Base-by-base conservation (phyloP, 2,888 invertebrate species). In the Cecidostiba fungosa region DNA sequence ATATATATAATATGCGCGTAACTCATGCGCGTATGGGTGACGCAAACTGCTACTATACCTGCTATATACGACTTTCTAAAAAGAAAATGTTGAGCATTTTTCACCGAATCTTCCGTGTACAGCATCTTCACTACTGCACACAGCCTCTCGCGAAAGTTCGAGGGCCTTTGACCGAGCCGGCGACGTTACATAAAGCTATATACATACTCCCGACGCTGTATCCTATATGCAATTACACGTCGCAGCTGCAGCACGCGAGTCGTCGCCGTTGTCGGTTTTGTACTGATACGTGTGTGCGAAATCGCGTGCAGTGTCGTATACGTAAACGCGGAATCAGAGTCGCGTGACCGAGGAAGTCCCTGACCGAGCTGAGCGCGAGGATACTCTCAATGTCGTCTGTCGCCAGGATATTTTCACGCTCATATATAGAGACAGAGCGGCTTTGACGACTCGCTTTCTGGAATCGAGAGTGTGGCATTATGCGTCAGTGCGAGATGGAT, bases 341-440 rank as follows among this genome's bases (percentile, higher is more conserved):
- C 90, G 89, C 89, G 88, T 89, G 89, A 90, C 88, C 87, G 84
- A 80, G 79, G 47, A 77, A 79, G 87, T 88, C 88, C 90, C 87
- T 90, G 89, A 88, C 89, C 88, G 85, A 77, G 47, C 43, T 39
- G 16, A 32, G 32, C 43, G 8, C 72, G 43, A 72, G n/a, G 72
- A 39, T 43, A n/a, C n/a, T 72, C 36, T 66, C 77, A 77, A 74
- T 74, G 74, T 74, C 74, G 74, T 8, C 23, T 23, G 50, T 50
- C 50, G 50, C 50, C 16, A 50, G 50, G 50, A 50, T 19, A 50
- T 50, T 59, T 59, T 59, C 23, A 59, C 23, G 59, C 59, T 23
- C 19, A 59, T n/a, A 62, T n/a, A 62, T 10, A 23, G 19, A 29
- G 26, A 3, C 4, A 26, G 12, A 26, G n/a, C n/a, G 12, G 10